Evolutionary conservation across 1,140 invertebrate species (phyloP), one percentile per base, ranked within the genome.

Genomic region (Asobara japonica): DNA sequence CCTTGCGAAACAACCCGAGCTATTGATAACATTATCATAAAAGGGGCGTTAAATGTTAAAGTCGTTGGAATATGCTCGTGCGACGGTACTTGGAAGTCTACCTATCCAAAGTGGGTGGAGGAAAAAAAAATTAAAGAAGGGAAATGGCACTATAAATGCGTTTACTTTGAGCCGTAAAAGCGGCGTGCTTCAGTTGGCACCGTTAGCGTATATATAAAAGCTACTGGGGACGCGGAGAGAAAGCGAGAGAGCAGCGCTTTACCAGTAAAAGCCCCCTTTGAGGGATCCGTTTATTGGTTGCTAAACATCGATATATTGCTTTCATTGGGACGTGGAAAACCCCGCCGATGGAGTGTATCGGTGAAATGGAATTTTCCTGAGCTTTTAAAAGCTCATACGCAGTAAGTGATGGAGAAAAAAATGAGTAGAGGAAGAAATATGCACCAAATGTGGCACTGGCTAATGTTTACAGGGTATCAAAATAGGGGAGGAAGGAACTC

Each of bases 271-370:
- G 81, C 83, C 78, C 86, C 84, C 84, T 87, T 86, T 86, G 83
- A 86, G 80, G 80, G 82, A 86, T 84, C 83, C 84, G 82, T 87
- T 87, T 86, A 87, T 86, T 87, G 86, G 86, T 86, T 87, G 85
- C 86, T 87, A 87, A 87, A 86, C 86, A 87, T 86, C 86, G 80
- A 86, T 87, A 86, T 85, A 87, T 87, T 87, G 86, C 85, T 84
- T 85, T 82, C 75, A 76, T 31, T 36, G 68, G 51, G 30, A 74
- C 36, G 45, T 8, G 30, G 18, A 7, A 45, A 31, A 31, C 67
- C 62, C 20, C 36, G 38, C 69, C 71, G 38, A 60, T 61, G 33
- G 27, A 48, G 70, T 73, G 78, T 73, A 71, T n/a, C 64, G 62
- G 30, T 30, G 38, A 18, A 60, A 30, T 30, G 29, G 30, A 61